A percentile compares a stretch with the other conserved stretches of the same genome.
Evolutionary conservation across 1,140 invertebrate genomes (phyloP).

Genomic region (Scylla paramamosain): DNA sequence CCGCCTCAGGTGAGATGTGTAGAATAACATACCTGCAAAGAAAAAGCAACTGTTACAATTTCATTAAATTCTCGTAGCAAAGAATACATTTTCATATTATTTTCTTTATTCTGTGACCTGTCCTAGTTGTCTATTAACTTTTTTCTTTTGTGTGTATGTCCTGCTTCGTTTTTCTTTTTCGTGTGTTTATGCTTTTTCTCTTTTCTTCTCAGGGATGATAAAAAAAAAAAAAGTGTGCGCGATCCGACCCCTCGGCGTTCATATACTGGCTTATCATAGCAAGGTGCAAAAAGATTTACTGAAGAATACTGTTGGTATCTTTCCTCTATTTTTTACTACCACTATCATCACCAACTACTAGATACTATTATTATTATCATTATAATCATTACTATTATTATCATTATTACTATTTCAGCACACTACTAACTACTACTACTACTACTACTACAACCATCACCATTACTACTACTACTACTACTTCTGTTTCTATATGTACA

Average conservation of each 20-base stretch:
- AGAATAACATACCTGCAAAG: not conserved
- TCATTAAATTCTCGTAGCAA: not conserved
- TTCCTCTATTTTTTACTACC: no score
- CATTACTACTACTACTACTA: no score
- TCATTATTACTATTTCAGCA: not conserved
- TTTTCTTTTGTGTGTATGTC: not conserved
- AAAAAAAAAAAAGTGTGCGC: no score
- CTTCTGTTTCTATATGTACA: no score
- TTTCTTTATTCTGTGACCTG: not conserved
- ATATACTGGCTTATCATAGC: no score
- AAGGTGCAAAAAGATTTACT: no score
- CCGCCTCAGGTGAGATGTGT: not conserved
- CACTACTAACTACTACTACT: no score
- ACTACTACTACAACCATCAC: no score
- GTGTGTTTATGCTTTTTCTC: not conserved
- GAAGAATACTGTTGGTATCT: no score
- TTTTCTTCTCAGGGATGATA: not conserved
- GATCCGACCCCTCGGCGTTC: no score
- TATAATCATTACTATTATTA: not conserved
- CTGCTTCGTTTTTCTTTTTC: no score
- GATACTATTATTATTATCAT: not conserved
- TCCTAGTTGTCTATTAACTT: not conserved
- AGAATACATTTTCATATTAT: not conserved
- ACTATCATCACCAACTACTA: not conserved
- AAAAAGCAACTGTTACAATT: not conserved